phyloP scores from a whole-genome alignment of 2,888 invertebrate genomes.

The Polyommatus icarus region DNA sequence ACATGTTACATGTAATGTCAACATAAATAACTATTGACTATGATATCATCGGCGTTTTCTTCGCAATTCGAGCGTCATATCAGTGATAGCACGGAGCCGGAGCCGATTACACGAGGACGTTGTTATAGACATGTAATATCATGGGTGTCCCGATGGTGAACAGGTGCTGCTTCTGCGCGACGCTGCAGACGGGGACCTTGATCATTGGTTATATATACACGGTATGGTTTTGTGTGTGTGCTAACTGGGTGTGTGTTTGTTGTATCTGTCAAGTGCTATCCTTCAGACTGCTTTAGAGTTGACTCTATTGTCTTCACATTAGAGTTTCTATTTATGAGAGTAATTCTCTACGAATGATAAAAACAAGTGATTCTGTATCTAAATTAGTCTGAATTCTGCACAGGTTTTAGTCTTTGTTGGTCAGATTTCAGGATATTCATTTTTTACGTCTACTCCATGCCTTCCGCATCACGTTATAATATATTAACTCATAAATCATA shows the following conservation, averaged over 20 bases:
- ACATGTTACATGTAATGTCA: background rate
- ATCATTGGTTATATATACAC: conserved; percentile 67
- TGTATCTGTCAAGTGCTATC: background rate
- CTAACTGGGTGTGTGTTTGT: background rate
- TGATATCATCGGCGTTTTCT: conserved; percentile 10
- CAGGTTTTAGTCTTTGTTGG: too few relatives aligned
- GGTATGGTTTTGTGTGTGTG: conserved; percentile 44
- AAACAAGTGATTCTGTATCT: too few relatives aligned
- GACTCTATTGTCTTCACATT: background rate
- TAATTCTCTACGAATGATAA: too few relatives aligned
- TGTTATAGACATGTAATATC: background rate
- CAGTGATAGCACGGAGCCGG: conserved; percentile 26
- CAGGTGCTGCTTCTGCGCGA: conserved; percentile 63
- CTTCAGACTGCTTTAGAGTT: too few relatives aligned
- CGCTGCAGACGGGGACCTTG: conserved; percentile 64
- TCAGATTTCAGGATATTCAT: too few relatives aligned
- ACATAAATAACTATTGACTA: background rate
- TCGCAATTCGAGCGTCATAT: conserved; percentile 22
- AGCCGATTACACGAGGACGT: conserved; percentile 23
- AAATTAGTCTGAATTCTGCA: too few relatives aligned
- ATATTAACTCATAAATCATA: too few relatives aligned
- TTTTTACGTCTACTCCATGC: too few relatives aligned
- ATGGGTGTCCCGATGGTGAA: conserved; percentile 73
- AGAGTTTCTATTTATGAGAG: background rate
- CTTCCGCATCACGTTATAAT: too few relatives aligned